Percentiles rank a stretch among this genome's conserved stretches.
phyloP scores from a whole-genome alignment of 2,113 vertebrate species.

The Tautogolabrus adspersus region DNA sequence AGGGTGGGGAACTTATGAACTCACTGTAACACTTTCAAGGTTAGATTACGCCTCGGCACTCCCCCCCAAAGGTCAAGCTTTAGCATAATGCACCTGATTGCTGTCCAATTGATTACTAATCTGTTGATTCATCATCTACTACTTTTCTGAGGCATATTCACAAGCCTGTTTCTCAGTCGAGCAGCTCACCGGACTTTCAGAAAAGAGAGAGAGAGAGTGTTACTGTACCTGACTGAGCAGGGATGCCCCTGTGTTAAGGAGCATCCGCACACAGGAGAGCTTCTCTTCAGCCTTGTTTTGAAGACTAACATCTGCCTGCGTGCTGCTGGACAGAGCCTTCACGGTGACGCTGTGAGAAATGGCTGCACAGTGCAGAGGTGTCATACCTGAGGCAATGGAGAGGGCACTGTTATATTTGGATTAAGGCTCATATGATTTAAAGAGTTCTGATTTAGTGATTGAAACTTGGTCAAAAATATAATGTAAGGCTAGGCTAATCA shows the following conservation, averaged over 20 bases:
- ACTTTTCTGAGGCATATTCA: background rate
- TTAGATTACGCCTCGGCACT: conserved; percentile 35
- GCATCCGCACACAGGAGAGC: conserved; percentile 84
- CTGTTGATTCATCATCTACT: background rate
- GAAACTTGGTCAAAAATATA: background rate
- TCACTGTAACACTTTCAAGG: conserved; percentile 9
- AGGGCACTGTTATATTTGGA: background rate
- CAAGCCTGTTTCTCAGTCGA: background rate
- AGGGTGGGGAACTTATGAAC: background rate
- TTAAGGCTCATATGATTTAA: background rate
- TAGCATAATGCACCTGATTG: background rate
- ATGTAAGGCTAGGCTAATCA: background rate
- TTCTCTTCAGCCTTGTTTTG: conserved; percentile 76
- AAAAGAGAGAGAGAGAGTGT: background rate
- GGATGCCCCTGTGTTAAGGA: conserved; percentile 85
- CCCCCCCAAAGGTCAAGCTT: conserved; percentile 34
- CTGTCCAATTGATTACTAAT: background rate
- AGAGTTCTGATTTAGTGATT: background rate
- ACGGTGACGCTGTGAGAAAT: conserved; percentile 86
- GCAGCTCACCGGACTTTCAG: background rate
- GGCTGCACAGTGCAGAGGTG: conserved; percentile 89
- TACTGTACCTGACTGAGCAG: conserved; percentile 87
- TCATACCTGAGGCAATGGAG: conserved; percentile 83
- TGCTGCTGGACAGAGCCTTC: conserved; percentile 68
- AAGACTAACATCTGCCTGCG: conserved; percentile 58